Base-by-base conservation (phyloP, 2,113 vertebrate genomes). In the Dasyornis broadbenti region DNA sequence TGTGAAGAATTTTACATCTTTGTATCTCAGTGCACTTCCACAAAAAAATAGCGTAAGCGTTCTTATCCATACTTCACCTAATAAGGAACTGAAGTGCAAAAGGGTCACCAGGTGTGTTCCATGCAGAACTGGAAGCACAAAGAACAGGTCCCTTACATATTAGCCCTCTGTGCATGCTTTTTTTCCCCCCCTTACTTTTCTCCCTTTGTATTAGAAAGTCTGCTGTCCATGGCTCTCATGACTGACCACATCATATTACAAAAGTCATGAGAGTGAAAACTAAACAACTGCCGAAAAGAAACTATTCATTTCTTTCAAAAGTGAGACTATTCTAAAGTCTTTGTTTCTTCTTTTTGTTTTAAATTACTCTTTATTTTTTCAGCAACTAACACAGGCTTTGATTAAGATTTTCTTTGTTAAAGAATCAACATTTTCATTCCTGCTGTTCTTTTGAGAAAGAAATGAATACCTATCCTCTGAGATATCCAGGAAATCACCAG, bases 321-420 rank as follows among this genome's bases (percentile, higher is more conserved):
- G 39, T 52, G 17, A 80, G 82, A 50, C 47, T 73, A 73, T 82
- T 85, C 61, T 89, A 45, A 94, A 87, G 23, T 27, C 39, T 81
- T 88, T 82, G 11, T 47, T 91, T 80, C 27, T 79, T 66, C 47
- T 71, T 70, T 90, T 71, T 68, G 7, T 71, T 95, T 90, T 63
- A 83, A 90, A 93, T 82, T 86, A 47, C n/a, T 53, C 35, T 56
- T 77, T 92, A 82, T 77, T 86, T 95, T 81, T 83, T 63, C 40
- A 75, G 64, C 60, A 63, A 82, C 40, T 73, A 66, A 71, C 52
- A 49, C 22, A 86, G 37, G 31, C n/a, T 95, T 86, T 86, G 76
- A 86, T 77, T 82, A 94, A 86, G 60, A 83, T 93, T 83, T 85
- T 81, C 76, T 83, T 94, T 82, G 64, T 86, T 89, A 73, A 86